phyloP scores from a whole-genome alignment of 1,140 invertebrate genomes.

The Centruroides vittatus region DNA sequence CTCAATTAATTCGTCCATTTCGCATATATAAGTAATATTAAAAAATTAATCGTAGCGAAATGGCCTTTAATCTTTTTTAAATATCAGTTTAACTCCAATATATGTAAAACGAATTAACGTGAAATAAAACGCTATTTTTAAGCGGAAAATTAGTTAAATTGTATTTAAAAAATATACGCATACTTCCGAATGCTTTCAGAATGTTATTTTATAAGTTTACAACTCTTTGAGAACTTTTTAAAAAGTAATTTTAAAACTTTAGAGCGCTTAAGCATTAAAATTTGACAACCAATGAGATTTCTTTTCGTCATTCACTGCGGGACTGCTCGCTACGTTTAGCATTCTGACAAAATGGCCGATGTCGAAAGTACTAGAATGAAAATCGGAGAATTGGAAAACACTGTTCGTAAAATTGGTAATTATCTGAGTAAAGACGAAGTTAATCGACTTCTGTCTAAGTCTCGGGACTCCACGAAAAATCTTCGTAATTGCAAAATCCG shows the following conservation, averaged over 20 bases:
- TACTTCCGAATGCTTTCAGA: too few species aligned
- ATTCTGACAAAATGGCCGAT: neutral
- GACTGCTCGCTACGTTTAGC: neutral
- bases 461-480: conserved; percentile 1
- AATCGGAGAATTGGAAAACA: neutral
- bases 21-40: too few species aligned
- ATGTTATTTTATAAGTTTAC: neutral
- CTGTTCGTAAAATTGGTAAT: neutral
- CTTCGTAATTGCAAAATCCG: conserved; percentile 3
- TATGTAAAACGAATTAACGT: too few species aligned
- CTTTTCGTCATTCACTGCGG: neutral
- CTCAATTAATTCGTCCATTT: too few species aligned
- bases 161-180: too few species aligned
- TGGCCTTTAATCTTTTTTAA: too few species aligned
- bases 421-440: conserved; percentile 11
- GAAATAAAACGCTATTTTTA: too few species aligned
- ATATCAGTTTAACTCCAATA: too few species aligned
- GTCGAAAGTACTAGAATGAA: neutral
- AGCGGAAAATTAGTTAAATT: too few species aligned
- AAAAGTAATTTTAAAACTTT: neutral
- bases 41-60: too few species aligned
- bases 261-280: neutral
- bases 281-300: neutral
- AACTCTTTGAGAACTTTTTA: neutral
- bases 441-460: conserved; percentile 5